These are phyloP conservation scores for Drosophila sordidapex DNA, from an alignment of 2,888 invertebrate species.

Conservation along the genomic window DNA sequence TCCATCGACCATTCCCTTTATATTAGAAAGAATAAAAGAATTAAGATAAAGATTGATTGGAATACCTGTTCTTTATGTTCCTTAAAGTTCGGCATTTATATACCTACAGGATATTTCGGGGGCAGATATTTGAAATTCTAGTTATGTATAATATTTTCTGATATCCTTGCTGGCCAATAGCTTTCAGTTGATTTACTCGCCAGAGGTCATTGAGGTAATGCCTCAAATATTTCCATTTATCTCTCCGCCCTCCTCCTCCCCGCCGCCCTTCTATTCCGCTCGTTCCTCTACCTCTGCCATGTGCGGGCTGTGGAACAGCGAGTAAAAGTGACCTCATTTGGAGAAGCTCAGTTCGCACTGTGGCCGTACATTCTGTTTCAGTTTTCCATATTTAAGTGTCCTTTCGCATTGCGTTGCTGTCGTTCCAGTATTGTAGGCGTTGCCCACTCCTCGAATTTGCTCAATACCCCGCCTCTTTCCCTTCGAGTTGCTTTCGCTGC, in stretches of 20 bases:
- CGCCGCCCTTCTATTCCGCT: background rate
- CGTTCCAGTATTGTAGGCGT: slow-evolving; percentile 50
- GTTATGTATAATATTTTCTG: slow-evolving; percentile 1
- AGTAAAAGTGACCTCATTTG: slow-evolving; percentile 78
- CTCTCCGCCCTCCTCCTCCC: background rate
- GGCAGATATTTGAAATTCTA: background rate
- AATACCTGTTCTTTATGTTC: too few species aligned
- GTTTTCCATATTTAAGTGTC: slow-evolving; percentile 78
- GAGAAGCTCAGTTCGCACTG: slow-evolving; percentile 52
- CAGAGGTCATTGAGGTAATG: slow-evolving; percentile 59
- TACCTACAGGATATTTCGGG: background rate
- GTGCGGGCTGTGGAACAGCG: slow-evolving; percentile 13
- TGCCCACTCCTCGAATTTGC: slow-evolving; percentile 25
- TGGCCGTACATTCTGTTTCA: slow-evolving; percentile 36
- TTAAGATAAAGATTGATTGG: background rate
- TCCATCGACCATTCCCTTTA: too few species aligned
- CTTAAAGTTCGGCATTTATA: background rate
- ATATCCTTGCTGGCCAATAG: slow-evolving; percentile 19
- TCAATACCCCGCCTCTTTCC: background rate
- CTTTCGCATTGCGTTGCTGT: slow-evolving; percentile 69
- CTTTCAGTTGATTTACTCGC: slow-evolving; percentile 38
- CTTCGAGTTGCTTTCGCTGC: slow-evolving; percentile 35
- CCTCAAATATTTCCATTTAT: slow-evolving; percentile 65
- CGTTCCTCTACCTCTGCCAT: slow-evolving; percentile 2
- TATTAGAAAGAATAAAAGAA: background rate